phyloP scores from a whole-genome alignment of 2,888 invertebrate genomes.

The Trichogramma evanescens region DNA sequence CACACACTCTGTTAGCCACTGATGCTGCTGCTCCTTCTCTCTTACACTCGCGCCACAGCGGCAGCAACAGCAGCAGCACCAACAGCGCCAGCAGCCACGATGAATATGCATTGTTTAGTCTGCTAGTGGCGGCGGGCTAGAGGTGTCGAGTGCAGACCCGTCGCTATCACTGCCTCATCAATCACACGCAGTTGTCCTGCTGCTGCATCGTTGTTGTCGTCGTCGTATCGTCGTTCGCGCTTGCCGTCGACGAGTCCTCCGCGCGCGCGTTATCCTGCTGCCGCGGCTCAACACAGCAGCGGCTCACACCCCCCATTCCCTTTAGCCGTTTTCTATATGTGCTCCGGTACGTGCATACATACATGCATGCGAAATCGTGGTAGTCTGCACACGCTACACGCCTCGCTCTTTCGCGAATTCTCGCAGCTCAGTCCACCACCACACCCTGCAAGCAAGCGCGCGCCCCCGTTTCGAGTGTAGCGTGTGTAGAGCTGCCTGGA shows the following conservation, averaged over 20 bases:
- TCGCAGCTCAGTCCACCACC: too few relatives aligned
- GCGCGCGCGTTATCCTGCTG: not conserved
- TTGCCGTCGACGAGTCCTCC: not conserved
- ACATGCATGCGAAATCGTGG: too few relatives aligned
- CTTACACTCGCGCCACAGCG: not conserved
- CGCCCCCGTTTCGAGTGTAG: too few relatives aligned
- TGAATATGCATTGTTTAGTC: constrained; percentile 46
- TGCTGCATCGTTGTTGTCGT: constrained; percentile 16
- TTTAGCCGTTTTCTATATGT: not conserved
- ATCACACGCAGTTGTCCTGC: constrained; percentile 41
- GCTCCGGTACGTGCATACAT: too few relatives aligned
- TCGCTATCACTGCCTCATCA: constrained; percentile 47
- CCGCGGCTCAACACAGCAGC: not conserved
- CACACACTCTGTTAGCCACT: not conserved
- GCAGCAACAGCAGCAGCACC: too few relatives aligned
- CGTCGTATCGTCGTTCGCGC: constrained; percentile 9
- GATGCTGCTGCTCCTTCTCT: constrained; percentile 4
- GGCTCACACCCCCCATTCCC: not conserved
- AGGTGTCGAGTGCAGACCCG: constrained; percentile 47
- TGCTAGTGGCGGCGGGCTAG: constrained; percentile 35
- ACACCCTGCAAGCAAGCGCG: too few relatives aligned
- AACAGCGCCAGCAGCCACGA: constrained; percentile 25
- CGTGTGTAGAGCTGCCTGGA: too few relatives aligned
- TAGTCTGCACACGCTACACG: too few relatives aligned
- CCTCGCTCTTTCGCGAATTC: too few relatives aligned